These are phyloP conservation scores for Rhinatrema bivittatum DNA, from an alignment of 2,797 vertebrate species.

Conservation along the genomic window DNA sequence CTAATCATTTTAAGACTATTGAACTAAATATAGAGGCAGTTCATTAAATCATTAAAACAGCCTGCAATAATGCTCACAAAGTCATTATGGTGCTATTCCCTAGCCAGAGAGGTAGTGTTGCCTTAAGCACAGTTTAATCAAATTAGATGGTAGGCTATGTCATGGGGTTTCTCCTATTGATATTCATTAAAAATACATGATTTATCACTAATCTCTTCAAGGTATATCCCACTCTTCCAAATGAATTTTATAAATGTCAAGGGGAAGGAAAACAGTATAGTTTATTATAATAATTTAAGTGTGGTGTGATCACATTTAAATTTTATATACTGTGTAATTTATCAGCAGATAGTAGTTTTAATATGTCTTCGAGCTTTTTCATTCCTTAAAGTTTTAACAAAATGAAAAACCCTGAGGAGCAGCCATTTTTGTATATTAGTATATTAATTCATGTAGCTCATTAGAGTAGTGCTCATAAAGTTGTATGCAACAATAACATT, in stretches of 20 bases:
- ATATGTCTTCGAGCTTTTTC: conserved; percentile 46
- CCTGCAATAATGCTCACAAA: conserved; percentile 78
- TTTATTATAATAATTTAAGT: conserved; percentile 60
- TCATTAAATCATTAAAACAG: conserved; percentile 91
- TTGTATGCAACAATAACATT: no score
- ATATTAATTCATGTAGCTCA: no score
- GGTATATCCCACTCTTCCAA: conserved; percentile 67
- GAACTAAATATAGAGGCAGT: conserved; percentile 79
- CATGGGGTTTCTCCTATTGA: conserved; percentile 81
- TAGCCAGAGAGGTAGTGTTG: conserved; percentile 72
- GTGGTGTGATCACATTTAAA: conserved; percentile 61
- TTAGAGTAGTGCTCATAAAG: no score
- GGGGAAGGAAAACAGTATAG: conserved; percentile 63
- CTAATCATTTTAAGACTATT: conserved; percentile 83
- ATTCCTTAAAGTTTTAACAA: conserved; percentile 56
- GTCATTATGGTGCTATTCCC: conserved; percentile 82
- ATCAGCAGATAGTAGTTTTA: conserved; percentile 54
- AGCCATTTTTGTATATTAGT: conserved; percentile 25
- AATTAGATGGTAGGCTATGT: conserved; percentile 83
- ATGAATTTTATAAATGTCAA: conserved; percentile 71
- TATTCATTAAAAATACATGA: conserved; percentile 90
- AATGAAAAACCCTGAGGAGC: conserved; percentile 43
- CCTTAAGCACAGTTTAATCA: conserved; percentile 89
- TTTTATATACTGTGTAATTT: conserved; percentile 61
- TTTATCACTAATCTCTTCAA: conserved; percentile 83